A percentile compares a stretch with the other conserved stretches of the same genome.
Conservation (phyloP, 2,113 vertebrate species). For the Sus scrofa region T2T-Sscrofa CM000816.6:28325001-28325500, state of each 20-base stretch:
- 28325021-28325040: not conserved
- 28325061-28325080: not conserved
- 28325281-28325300: slow-evolving; percentile 19
- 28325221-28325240: no score
- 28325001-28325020: not conserved
- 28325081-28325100: not conserved
- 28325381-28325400: not conserved
- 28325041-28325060: not conserved
- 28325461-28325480: not conserved
- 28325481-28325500: no score
- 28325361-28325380: not conserved
- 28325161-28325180: no score
- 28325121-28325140: no score
- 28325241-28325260: no score
- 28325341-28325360: not conserved
- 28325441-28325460: not conserved
- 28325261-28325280: not conserved
- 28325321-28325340: not conserved
- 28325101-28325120: no score
- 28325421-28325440: not conserved
- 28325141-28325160: no score
- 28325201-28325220: no score
- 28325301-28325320: not conserved
- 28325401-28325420: not conserved
- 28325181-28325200: no score